Base-by-base conservation (phyloP, 2,888 invertebrate species). In the Malachius bipustulatus region DNA sequence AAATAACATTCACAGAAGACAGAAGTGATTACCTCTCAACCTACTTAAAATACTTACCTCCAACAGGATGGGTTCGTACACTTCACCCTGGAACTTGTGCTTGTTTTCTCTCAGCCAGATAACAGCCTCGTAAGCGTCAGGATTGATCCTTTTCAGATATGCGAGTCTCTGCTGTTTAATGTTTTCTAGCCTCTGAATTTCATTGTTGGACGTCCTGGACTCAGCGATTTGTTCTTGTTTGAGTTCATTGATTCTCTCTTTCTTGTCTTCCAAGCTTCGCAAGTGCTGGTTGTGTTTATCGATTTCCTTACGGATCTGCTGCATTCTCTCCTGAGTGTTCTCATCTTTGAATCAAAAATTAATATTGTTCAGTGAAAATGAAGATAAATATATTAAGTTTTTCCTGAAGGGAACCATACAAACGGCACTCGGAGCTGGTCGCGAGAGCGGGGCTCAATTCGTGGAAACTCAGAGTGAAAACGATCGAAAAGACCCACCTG, bases 41-140 rank as follows among this genome's bases (percentile, higher is more conserved):
- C n/a, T n/a, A n/a, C n/a, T n/a, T n/a, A n/a, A n/a, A 6, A 9
- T 14, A 14, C 38, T 47, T 48, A 80, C 75, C 62, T 77, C 77
- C 1, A 90, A 60, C 59, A 90, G 67, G 67, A 91, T 81, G 0
- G n/a, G n/a, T n/a, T n/a, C n/a, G n/a, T n/a, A n/a, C n/a, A n/a
- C n/a, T n/a, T n/a, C n/a, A n/a, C n/a, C 65, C 32, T 70, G 59
- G 56, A 90, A 93, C 50, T 69, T 54, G 2, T 77, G 52, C 32
- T 59, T 62, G 56, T 93, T 84, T 12, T 74, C 61, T 29, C 75
- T 55, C 2, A 84, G 63, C 88, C 88, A 90, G 32, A 70, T 38
- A 0, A 82, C 77, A 0, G 80, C 88, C 29, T 70, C 64, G 54
- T 79, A 77, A 0, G 79, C 72, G 50, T 85, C 75, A 1, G 62